Percentiles rank a stretch among this genome's conserved stretches.
Evolutionary conservation across 1,140 invertebrate species (phyloP).

Genomic region (Lamellibrachia luymesi): DNA sequence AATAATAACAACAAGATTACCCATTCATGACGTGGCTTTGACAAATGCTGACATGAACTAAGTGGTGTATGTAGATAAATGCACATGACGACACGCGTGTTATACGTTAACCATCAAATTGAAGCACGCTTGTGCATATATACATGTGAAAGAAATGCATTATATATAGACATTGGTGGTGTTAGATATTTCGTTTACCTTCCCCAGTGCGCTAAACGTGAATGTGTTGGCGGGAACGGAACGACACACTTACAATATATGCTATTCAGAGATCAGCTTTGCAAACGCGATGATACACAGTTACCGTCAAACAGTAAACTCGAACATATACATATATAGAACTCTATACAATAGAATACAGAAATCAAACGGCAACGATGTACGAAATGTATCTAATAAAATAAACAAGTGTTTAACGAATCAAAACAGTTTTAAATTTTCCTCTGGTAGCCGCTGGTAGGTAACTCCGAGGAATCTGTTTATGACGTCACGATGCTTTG

Average conservation of each 20-base stretch:
- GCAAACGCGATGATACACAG: neutral
- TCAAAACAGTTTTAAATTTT: neutral
- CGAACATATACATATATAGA: neutral
- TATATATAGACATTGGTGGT: neutral
- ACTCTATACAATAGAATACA: neutral
- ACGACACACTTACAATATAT: neutral
- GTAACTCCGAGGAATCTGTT: neutral
- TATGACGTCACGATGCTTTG: neutral
- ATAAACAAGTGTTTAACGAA: neutral
- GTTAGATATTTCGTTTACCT: neutral
- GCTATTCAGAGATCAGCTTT: neutral
- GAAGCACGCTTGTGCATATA: neutral
- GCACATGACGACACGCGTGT: neutral
- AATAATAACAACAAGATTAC: neutral
- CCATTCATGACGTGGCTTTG: neutral
- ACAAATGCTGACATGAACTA: neutral
- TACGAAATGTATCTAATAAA: neutral
- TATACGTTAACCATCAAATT: neutral
- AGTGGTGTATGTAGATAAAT: neutral
- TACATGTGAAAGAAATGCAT: neutral
- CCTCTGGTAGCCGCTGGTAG: neutral
- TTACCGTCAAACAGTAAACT: neutral
- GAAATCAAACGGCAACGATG: neutral
- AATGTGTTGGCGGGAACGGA: neutral
- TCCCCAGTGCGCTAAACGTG: neutral